Evolutionary conservation across 2,888 invertebrate genomes (phyloP).

Genomic region (Tiliacea aurago): DNA sequence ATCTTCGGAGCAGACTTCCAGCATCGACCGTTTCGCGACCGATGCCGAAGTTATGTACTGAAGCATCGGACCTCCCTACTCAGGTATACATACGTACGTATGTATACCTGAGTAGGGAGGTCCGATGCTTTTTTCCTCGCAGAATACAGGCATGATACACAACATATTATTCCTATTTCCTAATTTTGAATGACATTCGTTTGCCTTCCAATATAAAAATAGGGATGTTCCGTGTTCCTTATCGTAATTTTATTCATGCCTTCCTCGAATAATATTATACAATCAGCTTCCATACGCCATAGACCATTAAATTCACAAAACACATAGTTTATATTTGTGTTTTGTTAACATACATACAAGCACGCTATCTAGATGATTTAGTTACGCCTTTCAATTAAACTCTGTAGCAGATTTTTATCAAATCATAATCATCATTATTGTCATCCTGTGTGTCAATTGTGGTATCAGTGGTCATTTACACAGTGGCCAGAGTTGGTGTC

Average conservation of each 20-base stretch:
- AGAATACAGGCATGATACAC: constrained; percentile 16
- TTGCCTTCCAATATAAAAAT: constrained; percentile 61
- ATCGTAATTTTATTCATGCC: constrained; percentile 60
- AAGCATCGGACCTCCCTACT: too few species aligned
- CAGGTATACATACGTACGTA: too few species aligned
- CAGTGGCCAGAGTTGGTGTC: constrained; percentile 6
- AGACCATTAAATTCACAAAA: constrained; percentile 36
- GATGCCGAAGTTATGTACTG: not conserved
- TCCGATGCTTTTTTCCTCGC: not conserved
- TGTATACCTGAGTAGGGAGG: not conserved
- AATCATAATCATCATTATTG: constrained; percentile 25
- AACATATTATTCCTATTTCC: constrained; percentile 33
- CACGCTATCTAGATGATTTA: constrained; percentile 27
- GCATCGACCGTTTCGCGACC: too few species aligned
- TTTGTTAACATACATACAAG: constrained; percentile 21
- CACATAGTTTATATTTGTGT: not conserved
- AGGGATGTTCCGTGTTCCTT: constrained; percentile 50
- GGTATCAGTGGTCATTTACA: constrained; percentile 15
- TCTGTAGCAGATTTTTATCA: constrained; percentile 38
- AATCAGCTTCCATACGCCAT: constrained; percentile 50
- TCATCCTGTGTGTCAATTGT: constrained; percentile 24
- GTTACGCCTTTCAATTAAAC: constrained; percentile 38
- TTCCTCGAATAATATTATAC: constrained; percentile 57
- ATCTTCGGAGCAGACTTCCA: too few species aligned
- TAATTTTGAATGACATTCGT: constrained; percentile 59